Conservation (phyloP, 2,113 vertebrate species). For the Siniperca knerii region DNA sequence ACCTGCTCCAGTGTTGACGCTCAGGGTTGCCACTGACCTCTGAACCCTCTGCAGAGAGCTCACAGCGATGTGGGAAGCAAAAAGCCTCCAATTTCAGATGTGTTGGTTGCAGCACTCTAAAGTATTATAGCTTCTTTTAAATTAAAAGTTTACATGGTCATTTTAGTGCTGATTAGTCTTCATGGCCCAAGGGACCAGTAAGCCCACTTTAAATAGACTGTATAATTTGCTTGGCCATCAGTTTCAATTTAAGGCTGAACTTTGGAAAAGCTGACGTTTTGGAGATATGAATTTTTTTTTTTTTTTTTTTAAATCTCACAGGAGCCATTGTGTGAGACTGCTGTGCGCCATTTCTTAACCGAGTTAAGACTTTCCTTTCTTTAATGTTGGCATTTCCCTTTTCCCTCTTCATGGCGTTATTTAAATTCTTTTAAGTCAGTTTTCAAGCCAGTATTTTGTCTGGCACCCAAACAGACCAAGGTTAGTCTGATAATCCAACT, state of each 20-base stretch:
- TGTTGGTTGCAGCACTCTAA: background rate
- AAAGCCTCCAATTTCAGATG: background rate
- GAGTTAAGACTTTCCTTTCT: background rate
- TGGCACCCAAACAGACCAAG: background rate
- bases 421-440: background rate
- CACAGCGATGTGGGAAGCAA: background rate
- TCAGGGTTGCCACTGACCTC: constrained; percentile 5
- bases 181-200: constrained; percentile 20
- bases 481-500: background rate
- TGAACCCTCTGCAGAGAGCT: background rate
- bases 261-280: constrained; percentile 20
- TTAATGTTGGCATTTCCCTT: background rate
- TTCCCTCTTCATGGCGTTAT: background rate
- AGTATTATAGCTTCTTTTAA: background rate
- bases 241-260: constrained; percentile 10
- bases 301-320: background rate
- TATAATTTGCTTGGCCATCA: constrained; percentile 11
- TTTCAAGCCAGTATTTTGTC: background rate
- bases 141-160: background rate
- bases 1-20: background rate
- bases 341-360: background rate
- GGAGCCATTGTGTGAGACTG: background rate
- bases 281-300: constrained; percentile 3
- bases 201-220: constrained; percentile 4
- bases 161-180: constrained; percentile 26